A percentile compares a stretch with the other conserved stretches of the same genome.
Conservation (phyloP, 2,797 vertebrate genomes). For the Limnodromus scolopaceus region DNA sequence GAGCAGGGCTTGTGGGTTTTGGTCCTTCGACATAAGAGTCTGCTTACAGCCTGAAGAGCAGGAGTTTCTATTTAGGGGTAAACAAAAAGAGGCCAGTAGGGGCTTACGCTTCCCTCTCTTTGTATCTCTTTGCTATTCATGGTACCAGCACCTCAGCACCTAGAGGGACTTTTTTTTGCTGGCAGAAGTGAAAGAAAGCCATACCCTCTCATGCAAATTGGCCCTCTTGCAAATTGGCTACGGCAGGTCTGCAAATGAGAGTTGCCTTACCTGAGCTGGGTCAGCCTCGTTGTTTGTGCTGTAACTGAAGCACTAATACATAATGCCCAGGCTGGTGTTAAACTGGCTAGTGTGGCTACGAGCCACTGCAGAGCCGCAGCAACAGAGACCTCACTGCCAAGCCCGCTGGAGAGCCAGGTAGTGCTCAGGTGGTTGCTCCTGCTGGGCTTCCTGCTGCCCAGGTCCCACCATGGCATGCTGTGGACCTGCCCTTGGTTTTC, state of each 20-base stretch:
- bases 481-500: not conserved
- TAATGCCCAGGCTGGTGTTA: not conserved
- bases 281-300: slow-evolving; percentile 2
- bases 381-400: not conserved
- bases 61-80: not conserved
- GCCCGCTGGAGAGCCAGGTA: not conserved
- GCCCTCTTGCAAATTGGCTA: not conserved
- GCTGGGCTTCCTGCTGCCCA: not conserved
- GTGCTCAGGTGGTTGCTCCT: not conserved
- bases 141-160: not conserved
- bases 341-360: not conserved
- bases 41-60: not conserved
- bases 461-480: fast-evolving
- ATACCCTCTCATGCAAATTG: not conserved
- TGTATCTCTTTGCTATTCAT: not conserved
- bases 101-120: not conserved
- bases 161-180: not conserved
- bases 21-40: not conserved
- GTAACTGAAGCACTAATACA: not conserved
- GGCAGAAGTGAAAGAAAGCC: not conserved
- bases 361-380: not conserved
- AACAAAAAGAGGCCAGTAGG: not conserved
- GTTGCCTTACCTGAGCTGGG: slow-evolving; percentile 10
- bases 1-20: not conserved
- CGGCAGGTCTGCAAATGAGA: not conserved